Evolutionary conservation across 2,797 vertebrate species (phyloP).

Genomic region (Pipistrellus nathusii): DNA sequence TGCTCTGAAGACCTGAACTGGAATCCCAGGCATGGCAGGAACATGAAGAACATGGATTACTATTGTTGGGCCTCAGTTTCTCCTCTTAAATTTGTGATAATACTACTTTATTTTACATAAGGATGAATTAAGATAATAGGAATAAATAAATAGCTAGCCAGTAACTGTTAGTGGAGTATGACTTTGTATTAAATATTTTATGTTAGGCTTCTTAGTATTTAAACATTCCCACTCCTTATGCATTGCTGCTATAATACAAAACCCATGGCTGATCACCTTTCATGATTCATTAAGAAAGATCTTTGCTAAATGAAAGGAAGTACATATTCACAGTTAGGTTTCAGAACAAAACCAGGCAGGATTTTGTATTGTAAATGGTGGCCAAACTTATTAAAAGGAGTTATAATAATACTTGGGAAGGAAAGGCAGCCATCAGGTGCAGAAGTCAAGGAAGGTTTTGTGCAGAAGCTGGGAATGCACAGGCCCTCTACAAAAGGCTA

Average conservation of each 20-base stretch:
- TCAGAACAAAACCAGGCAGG: background rate
- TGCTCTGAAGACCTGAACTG: background rate
- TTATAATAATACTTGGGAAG: background rate
- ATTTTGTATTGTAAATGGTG: slow-evolving; percentile 15
- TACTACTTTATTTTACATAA: slow-evolving; percentile 12
- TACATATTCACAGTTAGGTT: background rate
- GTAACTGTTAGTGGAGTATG: background rate
- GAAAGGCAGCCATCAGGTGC: background rate
- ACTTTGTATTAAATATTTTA: background rate
- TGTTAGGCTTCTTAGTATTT: background rate
- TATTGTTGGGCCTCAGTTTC: background rate
- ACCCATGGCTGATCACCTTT: background rate
- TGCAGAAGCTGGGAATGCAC: background rate
- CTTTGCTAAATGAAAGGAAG: background rate
- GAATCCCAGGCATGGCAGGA: background rate
- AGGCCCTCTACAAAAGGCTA: background rate
- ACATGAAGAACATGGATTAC: background rate
- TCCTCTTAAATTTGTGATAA: background rate
- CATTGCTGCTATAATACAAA: background rate
- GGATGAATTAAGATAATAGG: background rate
- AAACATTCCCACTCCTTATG: background rate
- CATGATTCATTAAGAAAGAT: slow-evolving; percentile 25
- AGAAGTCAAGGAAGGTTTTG: background rate
- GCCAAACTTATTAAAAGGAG: background rate
- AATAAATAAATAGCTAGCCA: background rate